phyloP scores from a whole-genome alignment of 2,113 vertebrate genomes.

The Sprattus sprattus region DNA sequence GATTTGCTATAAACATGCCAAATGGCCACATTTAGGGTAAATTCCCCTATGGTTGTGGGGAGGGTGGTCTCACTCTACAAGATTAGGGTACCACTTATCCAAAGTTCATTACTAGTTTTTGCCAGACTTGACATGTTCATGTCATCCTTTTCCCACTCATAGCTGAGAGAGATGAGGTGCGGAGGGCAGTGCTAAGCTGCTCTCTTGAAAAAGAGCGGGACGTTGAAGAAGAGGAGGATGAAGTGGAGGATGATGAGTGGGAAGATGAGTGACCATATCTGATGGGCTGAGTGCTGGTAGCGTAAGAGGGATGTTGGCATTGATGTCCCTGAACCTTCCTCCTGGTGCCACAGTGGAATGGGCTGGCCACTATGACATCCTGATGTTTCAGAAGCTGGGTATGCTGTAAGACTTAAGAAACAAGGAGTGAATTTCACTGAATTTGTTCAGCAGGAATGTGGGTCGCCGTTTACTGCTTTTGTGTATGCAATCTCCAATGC shows the following conservation, averaged over 20 bases:
- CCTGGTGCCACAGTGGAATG: not conserved
- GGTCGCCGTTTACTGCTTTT: not conserved
- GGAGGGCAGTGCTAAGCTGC: constrained; percentile 77
- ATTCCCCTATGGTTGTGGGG: not conserved
- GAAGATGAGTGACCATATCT: constrained; percentile 48
- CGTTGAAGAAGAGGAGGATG: constrained; percentile 56
- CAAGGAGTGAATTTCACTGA: not conserved
- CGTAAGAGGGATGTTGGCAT: not conserved
- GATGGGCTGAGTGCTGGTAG: not conserved
- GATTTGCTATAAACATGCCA: no score
- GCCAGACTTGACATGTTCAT: not conserved
- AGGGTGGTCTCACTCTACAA: not conserved
- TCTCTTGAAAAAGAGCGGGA: constrained; percentile 61
- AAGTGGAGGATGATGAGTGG: constrained; percentile 50
- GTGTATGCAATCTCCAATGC: not conserved
- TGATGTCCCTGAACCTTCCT: not conserved
- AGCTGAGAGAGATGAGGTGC: constrained; percentile 80
- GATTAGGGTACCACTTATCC: not conserved
- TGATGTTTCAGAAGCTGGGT: no score
- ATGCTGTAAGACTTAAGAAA: not conserved
- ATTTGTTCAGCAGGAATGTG: not conserved
- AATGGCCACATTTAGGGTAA: no score
- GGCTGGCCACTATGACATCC: not conserved
- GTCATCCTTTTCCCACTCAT: constrained; percentile 37
- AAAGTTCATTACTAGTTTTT: not conserved